phyloP scores from a whole-genome alignment of 2,113 vertebrate species.

The Scortum barcoo region DNA sequence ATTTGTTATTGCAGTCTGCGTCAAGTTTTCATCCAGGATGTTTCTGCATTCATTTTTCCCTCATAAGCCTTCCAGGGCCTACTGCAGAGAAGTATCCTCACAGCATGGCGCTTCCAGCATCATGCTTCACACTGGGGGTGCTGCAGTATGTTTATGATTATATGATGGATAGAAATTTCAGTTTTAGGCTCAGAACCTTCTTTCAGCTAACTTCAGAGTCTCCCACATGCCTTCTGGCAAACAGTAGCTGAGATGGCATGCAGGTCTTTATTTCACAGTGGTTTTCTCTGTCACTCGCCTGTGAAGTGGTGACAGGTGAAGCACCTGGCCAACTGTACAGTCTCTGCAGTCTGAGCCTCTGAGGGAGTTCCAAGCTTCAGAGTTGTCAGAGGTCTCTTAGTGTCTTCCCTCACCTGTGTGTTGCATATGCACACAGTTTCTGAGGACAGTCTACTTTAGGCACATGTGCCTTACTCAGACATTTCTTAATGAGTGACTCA shows the following conservation, averaged over 20 bases:
- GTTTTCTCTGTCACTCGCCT: not conserved
- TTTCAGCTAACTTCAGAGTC: slow-evolving; percentile 1
- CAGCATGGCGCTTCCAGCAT: not conserved
- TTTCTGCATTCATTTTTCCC: not conserved
- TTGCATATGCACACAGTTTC: not conserved
- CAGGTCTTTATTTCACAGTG: not conserved
- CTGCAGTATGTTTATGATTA: slow-evolving; percentile 2
- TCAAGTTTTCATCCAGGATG: not conserved
- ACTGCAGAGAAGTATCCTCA: not conserved
- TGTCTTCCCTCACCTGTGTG: not conserved
- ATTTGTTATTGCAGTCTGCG: not conserved
- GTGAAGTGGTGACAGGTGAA: slow-evolving; percentile 21
- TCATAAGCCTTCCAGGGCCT: not conserved
- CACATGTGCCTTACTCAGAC: not conserved
- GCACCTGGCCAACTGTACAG: not conserved
- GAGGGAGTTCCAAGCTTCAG: slow-evolving; percentile 8
- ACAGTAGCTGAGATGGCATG: not conserved
- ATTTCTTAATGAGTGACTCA: slow-evolving; percentile 3
- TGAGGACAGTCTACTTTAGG: not conserved
- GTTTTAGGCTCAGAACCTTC: not conserved
- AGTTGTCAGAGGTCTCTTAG: slow-evolving; percentile 1
- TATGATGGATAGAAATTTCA: not conserved
- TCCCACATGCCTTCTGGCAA: slow-evolving; percentile 8
- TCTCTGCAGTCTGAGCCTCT: slow-evolving; percentile 2
- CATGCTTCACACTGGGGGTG: not conserved